phyloP scores from a whole-genome alignment of 2,888 invertebrate species.

The Archaeoteleia sp. region DNA sequence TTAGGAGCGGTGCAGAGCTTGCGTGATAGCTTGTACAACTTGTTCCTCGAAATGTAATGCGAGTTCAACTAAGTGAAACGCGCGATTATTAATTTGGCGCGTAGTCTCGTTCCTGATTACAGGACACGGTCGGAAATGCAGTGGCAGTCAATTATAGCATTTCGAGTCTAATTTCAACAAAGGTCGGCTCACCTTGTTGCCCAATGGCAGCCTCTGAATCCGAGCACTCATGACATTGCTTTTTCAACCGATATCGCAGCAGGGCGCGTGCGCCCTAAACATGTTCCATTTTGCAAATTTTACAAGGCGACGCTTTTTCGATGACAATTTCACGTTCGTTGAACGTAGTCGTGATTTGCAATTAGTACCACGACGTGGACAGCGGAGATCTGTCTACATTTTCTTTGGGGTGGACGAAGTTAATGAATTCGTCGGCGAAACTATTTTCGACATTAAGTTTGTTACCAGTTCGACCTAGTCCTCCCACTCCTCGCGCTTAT shows the following conservation, averaged over 20 bases:
- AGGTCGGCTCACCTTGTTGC: not conserved
- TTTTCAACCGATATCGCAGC: constrained; percentile 13
- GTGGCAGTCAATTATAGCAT: constrained; percentile 43
- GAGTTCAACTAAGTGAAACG: constrained; percentile 21
- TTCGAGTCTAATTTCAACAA: constrained; percentile 39
- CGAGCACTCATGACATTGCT: not conserved
- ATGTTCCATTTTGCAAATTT: constrained; percentile 31
- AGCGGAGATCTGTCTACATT: no score
- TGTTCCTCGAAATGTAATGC: constrained; percentile 22
- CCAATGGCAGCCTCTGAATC: constrained; percentile 3
- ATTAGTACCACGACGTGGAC: no score
- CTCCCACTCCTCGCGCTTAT: no score
- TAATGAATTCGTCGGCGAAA: no score
- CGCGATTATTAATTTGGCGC: constrained; percentile 39
- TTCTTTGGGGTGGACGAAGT: no score
- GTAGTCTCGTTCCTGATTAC: constrained; percentile 30
- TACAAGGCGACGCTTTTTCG: constrained; percentile 39
- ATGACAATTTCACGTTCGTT: constrained; percentile 13
- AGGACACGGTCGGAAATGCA: constrained; percentile 27
- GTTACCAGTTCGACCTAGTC: no score
- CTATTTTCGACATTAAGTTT: no score
- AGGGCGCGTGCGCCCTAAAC: not conserved
- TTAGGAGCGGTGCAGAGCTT: no score
- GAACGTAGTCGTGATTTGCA: no score
- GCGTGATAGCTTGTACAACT: constrained; percentile 2